phyloP scores from a whole-genome alignment of 1,140 invertebrate species.

The Phthorimaea operculella region DNA sequence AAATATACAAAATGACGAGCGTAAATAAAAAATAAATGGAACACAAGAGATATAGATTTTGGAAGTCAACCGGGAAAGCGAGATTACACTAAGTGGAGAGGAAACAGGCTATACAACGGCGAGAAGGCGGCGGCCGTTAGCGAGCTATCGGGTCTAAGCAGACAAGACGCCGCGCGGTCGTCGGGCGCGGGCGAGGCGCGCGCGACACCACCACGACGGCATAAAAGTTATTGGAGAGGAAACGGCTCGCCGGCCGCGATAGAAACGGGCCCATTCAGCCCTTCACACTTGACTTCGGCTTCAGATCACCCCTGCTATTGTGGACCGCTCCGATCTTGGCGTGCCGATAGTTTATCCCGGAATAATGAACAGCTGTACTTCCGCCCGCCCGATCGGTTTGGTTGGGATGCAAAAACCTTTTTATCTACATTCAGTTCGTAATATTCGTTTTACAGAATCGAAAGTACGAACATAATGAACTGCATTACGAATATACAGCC shows the following conservation, averaged over 20 bases:
- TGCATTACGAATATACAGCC: too few species aligned
- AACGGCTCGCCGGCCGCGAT: slow-evolving; percentile 5
- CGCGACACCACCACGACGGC: not conserved
- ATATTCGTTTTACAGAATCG: too few species aligned
- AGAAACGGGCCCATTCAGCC: slow-evolving; percentile 6
- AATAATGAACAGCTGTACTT: slow-evolving; percentile 6
- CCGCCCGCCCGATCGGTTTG: not conserved
- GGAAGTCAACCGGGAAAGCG: too few species aligned
- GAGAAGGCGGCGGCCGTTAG: not conserved
- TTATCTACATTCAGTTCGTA: too few species aligned
- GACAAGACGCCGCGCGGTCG: not conserved
- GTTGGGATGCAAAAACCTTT: not conserved
- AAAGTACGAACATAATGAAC: too few species aligned
- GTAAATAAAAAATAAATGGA: not conserved
- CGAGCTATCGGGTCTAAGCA: not conserved
- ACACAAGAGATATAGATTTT: too few species aligned
- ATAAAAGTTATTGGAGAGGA: slow-evolving; percentile 16
- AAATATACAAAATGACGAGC: not conserved
- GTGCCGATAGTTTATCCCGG: slow-evolving; percentile 1
- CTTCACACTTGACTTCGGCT: slow-evolving; percentile 12
- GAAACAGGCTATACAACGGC: not conserved
- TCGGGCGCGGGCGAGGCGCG: not conserved
- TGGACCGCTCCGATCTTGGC: not conserved
- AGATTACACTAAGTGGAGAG: not conserved
- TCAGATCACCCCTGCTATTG: not conserved